A percentile compares a stretch with the other conserved stretches of the same genome.
phyloP scores from a whole-genome alignment of 1,140 invertebrate genomes.

The Adelges cooleyi region DNA sequence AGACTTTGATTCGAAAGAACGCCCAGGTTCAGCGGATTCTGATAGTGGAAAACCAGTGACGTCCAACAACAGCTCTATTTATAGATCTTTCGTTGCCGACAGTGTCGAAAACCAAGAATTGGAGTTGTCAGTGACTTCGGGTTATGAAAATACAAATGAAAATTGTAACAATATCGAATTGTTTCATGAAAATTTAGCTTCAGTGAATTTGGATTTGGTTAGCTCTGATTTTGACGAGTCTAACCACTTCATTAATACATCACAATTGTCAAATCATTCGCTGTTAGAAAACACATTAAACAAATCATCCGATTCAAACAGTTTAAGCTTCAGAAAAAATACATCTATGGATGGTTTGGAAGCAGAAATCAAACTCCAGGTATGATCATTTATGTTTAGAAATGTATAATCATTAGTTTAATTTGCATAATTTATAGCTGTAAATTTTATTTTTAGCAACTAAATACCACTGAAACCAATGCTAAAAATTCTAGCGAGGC shows the following conservation, averaged over 20 bases:
- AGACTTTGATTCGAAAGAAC: conserved; percentile 14
- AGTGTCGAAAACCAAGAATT: conserved; percentile 19
- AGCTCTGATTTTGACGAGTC: conserved; percentile 19
- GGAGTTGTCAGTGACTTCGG: background rate
- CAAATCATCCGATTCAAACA: background rate
- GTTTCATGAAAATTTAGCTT: conserved; percentile 8
- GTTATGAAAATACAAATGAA: background rate
- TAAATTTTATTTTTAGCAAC: background rate
- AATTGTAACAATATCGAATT: background rate
- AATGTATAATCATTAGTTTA: background rate
- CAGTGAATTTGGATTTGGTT: conserved; percentile 20
- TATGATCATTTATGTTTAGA: background rate
- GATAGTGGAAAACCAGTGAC: conserved; percentile 14
- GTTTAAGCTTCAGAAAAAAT: background rate
- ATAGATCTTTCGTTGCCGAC: conserved; percentile 14
- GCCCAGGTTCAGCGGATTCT: conserved; percentile 16
- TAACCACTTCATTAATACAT: background rate
- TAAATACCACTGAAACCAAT: background rate
- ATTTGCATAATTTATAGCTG: background rate
- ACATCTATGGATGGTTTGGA: conserved; percentile 5
- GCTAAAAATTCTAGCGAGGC: conserved; percentile 21
- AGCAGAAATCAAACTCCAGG: conserved; percentile 11
- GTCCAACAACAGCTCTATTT: conserved; percentile 18
- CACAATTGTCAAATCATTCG: background rate
- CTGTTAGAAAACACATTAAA: background rate